Evolutionary conservation across 35 echinoderm and acorn worm genomes (phyloP), one percentile per base, ranked within the genome.

Genomic region (Lytechinus variegatus): DNA sequence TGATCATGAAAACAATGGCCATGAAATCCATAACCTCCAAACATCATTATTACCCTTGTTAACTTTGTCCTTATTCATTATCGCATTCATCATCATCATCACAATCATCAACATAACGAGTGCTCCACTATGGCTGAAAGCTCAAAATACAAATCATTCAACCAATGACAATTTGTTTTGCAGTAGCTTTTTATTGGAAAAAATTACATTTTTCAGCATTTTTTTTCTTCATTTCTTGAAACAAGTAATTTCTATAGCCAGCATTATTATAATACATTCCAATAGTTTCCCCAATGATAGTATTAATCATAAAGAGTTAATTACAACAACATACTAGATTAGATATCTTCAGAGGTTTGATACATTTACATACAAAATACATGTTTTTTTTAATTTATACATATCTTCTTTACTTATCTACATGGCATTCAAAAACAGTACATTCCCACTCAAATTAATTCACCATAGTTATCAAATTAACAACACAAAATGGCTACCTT

Each of bases 121-220:
- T 44, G 5, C 56, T 58, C 56, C 9, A 58, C 13, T 13, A 11
- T 13, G 9, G 56, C 13, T 58, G 56, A 58, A 58, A 58, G 9
- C 56, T 10, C 9, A 58, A 58, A 13, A 79, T 7, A 79, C 16
- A 79, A n/a, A 79, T 79, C 8, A 19, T 24, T 58, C 9, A 58
- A 24, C 19, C 21, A 79, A n/a, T 24, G 28, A 90, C 10, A 90
- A 16, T 14, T 90, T 90, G 88, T 90, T 93, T 93, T 93, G 92
- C 92, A 93, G 55, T 93, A 93, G 92, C 92, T 93, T 93, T 93
- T 93, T 93, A 93, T 93, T 93, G 92, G 92, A 93, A 93, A 93
- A 93, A 93, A 93, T 93, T 93, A 93, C 92, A 93, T 93, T 93
- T 44, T 93, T 93, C 92, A 93, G 92, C 92, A 55, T 93, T 93